Evolutionary conservation across 1,140 invertebrate genomes (phyloP).

Genomic region (Onthophagus taurus): DNA sequence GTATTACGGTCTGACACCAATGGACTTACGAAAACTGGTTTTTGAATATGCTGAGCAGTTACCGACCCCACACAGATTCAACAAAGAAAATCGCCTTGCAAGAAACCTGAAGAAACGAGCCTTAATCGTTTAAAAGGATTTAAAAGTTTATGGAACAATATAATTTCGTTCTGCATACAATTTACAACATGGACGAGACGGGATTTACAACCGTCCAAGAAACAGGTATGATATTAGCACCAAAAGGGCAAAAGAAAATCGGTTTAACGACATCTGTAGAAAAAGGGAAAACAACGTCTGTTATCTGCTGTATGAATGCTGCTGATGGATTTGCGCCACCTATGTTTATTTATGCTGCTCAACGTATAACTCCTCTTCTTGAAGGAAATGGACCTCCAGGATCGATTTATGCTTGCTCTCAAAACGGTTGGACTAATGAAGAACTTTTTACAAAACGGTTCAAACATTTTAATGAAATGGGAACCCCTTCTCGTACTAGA

Average conservation of each 20-base stretch:
- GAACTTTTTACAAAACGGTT: conserved; percentile 20
- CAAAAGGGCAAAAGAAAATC: conserved; percentile 36
- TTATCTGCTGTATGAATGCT: neutral
- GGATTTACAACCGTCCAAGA: no score
- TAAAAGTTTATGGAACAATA: no score
- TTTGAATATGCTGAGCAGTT: neutral
- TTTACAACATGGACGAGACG: no score
- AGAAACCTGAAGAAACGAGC: no score
- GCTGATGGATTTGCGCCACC: conserved; percentile 30
- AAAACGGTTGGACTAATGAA: conserved; percentile 33
- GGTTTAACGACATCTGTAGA: conserved; percentile 38
- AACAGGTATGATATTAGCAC: conserved; percentile 36
- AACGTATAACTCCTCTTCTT: conserved; percentile 32
- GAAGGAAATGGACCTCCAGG: conserved; percentile 36
- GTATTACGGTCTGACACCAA: neutral
- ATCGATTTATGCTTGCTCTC: conserved; percentile 23
- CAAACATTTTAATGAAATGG: neutral
- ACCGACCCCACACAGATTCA: neutral
- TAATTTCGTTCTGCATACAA: no score
- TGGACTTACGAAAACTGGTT: neutral
- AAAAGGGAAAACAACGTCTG: conserved; percentile 29
- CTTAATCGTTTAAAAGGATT: no score
- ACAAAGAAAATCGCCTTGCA: neutral
- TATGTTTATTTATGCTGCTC: conserved; percentile 37
- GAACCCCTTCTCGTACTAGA: no score